Base-by-base conservation (phyloP, 2,888 invertebrate genomes). In the Megaustenia siamemsis region DNA sequence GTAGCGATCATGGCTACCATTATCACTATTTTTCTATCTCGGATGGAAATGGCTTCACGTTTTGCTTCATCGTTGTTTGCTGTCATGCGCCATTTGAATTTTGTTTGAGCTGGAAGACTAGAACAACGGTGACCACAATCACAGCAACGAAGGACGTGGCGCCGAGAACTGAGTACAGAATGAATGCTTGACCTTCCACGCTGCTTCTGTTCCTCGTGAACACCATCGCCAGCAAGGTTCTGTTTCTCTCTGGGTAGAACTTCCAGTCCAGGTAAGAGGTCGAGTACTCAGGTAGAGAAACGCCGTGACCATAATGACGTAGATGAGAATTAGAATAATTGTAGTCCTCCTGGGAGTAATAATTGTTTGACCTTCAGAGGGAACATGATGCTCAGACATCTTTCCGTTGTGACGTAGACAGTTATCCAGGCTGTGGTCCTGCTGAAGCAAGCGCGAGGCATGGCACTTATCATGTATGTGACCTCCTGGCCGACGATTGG, bases 331-430 rank as follows among this genome's bases (percentile, higher is more conserved):
- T n/a, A 60, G 4, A 21, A 77, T 38, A n/a, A 38, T 38, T 4
- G 40, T 15, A 1, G 60, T 28, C 3, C 60, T 77, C 28, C 60
- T 35, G 18, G 21, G 1, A 10, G 77, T 24, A 40, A 60, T 38
- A 10, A 77, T 10, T 60, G 24, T 12, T 77, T 77, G n/a, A 77
- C 77, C 15, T 60, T 56, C 6, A 77, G 60, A 3, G 77, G 77
- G 0, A 77, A 15, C 0, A 60, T 32, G 15, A 77, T 77, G n/a
- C 77, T 38, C 18, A 77, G 18, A 60, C 60, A 77, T 24, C 77
- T 56, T 38, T 77, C 77, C 24, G 40, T n/a, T 40, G 77, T 77
- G 40, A 77, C n/a, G n/a, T 38, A 77, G 40, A 60, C 40, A 3
- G 77, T 77, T 21, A 77, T 77, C 10, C 10, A 53, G n/a, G n/a